phyloP scores from a whole-genome alignment of 2,888 invertebrate genomes.

The Chloroclystis v-ata region DNA sequence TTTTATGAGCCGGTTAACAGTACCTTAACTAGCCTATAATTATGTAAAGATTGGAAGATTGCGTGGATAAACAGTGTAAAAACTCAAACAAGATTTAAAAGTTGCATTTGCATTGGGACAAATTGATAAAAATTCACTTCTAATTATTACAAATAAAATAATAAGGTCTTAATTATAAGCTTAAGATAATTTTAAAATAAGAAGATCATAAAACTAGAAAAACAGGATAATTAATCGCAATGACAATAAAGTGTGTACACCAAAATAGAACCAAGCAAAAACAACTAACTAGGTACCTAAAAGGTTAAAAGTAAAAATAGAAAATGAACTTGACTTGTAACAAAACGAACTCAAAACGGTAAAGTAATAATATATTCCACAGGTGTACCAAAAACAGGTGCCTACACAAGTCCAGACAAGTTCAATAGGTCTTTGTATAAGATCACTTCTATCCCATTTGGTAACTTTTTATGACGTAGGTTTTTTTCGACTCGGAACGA shows the following conservation, averaged over 20 bases:
- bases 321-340: background rate
- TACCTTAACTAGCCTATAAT: too few relatives aligned
- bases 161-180: too few relatives aligned
- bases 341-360: slow-evolving; percentile 18
- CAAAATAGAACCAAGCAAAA: background rate
- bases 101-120: too few relatives aligned
- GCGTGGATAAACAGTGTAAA: too few relatives aligned
- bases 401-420: slow-evolving; percentile 63
- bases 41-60: too few relatives aligned
- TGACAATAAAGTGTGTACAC: background rate
- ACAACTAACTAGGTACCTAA: background rate
- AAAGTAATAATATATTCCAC: slow-evolving; percentile 55
- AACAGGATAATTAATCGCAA: too few relatives aligned
- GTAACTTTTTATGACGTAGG: slow-evolving; percentile 43
- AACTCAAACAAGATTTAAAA: too few relatives aligned
- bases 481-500: slow-evolving; percentile 39
- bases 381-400: slow-evolving; percentile 69
- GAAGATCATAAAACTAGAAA: too few relatives aligned
- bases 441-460: slow-evolving; percentile 52
- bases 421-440: slow-evolving; percentile 61
- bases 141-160: too few relatives aligned
- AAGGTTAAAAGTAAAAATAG: slow-evolving; percentile 4
- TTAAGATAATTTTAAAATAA: too few relatives aligned
- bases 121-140: too few relatives aligned
- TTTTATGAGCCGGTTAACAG: too few relatives aligned